These are phyloP conservation scores for Nettapus auritus DNA, from an alignment of 2,113 vertebrate genomes.

Conservation along the genomic window DNA sequence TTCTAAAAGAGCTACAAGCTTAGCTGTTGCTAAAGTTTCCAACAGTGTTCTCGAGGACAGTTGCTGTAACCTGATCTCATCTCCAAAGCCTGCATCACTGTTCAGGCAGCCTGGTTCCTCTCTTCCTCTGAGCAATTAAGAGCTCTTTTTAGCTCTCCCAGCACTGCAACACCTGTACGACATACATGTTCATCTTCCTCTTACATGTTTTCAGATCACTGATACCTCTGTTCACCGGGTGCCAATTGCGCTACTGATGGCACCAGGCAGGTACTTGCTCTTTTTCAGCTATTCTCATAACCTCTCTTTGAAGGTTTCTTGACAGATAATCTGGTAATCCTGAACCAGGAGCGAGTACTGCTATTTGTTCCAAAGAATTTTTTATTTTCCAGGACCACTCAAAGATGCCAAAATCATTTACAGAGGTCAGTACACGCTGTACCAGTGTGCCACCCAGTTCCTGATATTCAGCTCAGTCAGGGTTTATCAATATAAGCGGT, in stretches of 20 bases:
- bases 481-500: background rate
- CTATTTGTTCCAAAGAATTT: slow-evolving; percentile 18
- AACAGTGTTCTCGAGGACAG: background rate
- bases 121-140: background rate
- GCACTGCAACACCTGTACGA: background rate
- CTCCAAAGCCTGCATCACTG: background rate
- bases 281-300: slow-evolving; percentile 39
- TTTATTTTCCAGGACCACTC: background rate
- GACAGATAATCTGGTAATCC: slow-evolving; percentile 37
- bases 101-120: background rate
- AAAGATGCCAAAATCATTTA: background rate
- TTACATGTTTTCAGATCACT: background rate
- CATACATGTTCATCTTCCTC: background rate
- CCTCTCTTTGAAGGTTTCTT: slow-evolving; percentile 18
- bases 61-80: background rate
- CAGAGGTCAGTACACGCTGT: background rate
- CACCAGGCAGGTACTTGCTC: background rate
- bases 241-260: background rate
- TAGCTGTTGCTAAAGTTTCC: background rate
- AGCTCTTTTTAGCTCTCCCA: background rate
- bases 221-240: background rate
- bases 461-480: background rate
- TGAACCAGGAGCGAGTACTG: background rate
- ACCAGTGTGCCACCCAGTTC: background rate
- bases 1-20: background rate